Conservation (phyloP, 2,797 vertebrate species). For the Lindbergichthys nudifrons region DNA sequence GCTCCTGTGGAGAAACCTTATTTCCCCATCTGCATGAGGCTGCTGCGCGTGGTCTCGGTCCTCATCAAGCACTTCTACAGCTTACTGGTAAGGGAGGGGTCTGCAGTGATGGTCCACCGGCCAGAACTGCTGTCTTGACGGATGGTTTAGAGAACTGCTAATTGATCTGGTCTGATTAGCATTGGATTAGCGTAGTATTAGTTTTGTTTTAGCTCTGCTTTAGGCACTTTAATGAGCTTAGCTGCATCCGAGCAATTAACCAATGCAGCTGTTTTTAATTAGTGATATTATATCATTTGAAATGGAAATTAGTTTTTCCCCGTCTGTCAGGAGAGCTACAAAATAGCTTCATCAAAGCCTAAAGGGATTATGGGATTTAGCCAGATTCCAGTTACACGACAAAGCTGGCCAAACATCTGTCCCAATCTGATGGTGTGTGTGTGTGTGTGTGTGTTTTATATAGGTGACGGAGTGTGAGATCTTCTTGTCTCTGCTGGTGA, state of each 20-base stretch:
- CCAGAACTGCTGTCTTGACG: conserved; percentile 9
- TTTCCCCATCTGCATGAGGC: conserved; percentile 98
- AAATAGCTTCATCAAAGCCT: conserved; percentile 16
- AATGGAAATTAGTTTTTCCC: conserved; percentile 25
- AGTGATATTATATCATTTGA: conserved; percentile 13
- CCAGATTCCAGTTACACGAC: neutral
- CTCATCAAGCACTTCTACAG: conserved; percentile 99
- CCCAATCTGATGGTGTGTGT: conserved; percentile 28
- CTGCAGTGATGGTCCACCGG: conserved; percentile 10
- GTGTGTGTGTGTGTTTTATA: conserved; percentile 46
- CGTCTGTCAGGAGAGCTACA: neutral
- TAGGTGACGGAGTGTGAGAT: conserved; percentile 99
- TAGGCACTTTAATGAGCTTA: conserved; percentile 54
- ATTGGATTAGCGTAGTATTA: conserved; percentile 45
- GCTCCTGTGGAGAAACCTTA: conserved; percentile 98
- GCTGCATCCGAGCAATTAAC: conserved; percentile 32
- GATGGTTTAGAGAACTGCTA: conserved; percentile 37
- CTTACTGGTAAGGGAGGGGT: conserved; percentile 88
- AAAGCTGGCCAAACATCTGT: neutral
- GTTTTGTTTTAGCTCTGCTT: conserved; percentile 63
- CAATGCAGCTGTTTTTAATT: conserved; percentile 51
- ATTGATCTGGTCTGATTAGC: conserved; percentile 59
- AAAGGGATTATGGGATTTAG: conserved; percentile 21
- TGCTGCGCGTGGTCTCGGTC: conserved; percentile 96
- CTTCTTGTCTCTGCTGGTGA: conserved; percentile 97